Base-by-base conservation (phyloP, 2,888 invertebrate species). In the Ectropis crepuscularia region DNA sequence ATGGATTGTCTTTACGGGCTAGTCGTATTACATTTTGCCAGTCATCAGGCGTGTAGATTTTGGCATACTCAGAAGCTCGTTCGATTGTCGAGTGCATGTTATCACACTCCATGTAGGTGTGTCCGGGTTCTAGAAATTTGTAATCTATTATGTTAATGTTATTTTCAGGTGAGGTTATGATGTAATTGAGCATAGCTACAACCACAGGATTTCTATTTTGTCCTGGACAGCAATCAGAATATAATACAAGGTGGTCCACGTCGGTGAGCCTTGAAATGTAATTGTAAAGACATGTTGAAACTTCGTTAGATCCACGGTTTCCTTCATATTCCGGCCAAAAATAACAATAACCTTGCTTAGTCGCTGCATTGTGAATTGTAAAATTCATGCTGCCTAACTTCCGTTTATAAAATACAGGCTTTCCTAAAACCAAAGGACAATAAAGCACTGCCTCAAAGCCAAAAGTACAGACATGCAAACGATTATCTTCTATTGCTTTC, bases 301-400 rank as follows among this genome's bases (percentile, higher is more conserved):
- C 47, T 16, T 16, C 16, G 47, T 65, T 65, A 16, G 68, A 49
- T 37, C 68, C 68, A 12, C 64, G 57, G 59, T 66, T 69, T 8
- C 69, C 45, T 45, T 45, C 45, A 43, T 62, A 67, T 65, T 69
- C 63, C 37, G 67, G 65, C 67, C 63, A 67, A 63, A 67, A 64
- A 57, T 69, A 70, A 64, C 68, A 70, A 62, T 66, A 68, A 49
- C 65, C 68, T 60, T 65, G 65, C 53, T 61, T 64, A 61, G 65
- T 70, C 45, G 41, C 68, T 59, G 70, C 63, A 67, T 69, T 69
- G 45, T 69, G 67, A 59, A 69, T 67, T 28, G 67, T 69, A 11
- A 69, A 69, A 62, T 69, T 69, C 64, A 65, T 67, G 59, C 63
- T 63, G 9, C 61, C 67, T 57, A 67, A 57, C 53, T 70, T 70